A percentile compares a stretch with the other conserved stretches of the same genome.
These are phyloP conservation scores for Nycticebus coucang DNA, from an alignment of 2,113 vertebrate species.

Conservation along the genomic window DNA sequence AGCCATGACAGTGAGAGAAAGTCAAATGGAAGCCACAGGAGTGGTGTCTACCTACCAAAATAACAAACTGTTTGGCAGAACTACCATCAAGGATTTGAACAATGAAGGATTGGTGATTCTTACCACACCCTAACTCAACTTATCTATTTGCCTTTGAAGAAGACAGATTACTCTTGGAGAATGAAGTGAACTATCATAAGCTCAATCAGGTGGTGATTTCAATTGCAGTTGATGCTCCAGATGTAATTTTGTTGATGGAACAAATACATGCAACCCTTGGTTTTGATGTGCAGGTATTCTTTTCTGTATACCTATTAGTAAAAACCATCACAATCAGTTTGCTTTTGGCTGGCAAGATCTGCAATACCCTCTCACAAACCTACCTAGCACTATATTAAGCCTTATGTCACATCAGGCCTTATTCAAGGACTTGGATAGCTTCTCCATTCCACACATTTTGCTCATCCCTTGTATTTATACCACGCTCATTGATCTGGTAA, in stretches of 20 bases:
- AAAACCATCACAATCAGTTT: neutral
- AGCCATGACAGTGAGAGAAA: neutral
- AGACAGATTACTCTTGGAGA: neutral
- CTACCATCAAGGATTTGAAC: neutral
- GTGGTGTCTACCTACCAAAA: neutral
- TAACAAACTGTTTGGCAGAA: neutral
- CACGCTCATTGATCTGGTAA: neutral
- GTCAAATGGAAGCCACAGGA: neutral
- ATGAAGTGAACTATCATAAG: neutral
- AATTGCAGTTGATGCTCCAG: neutral
- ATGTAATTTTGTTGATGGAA: neutral
- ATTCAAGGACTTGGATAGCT: neutral
- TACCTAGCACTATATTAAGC: neutral
- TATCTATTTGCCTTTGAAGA: neutral
- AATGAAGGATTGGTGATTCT: neutral
- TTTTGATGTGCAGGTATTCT: neutral
- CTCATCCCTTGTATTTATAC: neutral
- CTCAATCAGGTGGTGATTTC: neutral
- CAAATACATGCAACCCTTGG: neutral
- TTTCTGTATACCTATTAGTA: neutral
- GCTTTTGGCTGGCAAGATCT: neutral
- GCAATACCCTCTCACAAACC: neutral
- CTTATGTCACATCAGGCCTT: neutral
- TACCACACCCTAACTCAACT: neutral
- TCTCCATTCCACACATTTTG: neutral